Percentiles rank a stretch among this genome's conserved stretches.
Conservation (phyloP, 2,113 vertebrate genomes). For the Sporophila hypoxantha region DNA sequence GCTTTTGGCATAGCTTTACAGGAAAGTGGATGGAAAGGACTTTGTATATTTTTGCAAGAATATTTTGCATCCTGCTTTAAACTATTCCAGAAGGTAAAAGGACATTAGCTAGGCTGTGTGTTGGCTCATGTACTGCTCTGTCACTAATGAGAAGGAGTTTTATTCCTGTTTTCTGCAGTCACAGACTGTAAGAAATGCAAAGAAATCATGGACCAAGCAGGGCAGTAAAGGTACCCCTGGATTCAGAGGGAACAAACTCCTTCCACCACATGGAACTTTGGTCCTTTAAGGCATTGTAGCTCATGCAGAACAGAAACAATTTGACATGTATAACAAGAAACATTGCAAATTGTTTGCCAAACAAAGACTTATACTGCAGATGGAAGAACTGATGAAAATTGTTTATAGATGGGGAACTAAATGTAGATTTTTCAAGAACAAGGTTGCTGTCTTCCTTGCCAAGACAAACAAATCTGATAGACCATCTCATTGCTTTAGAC, state of each 20-base stretch:
- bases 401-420: conserved; percentile 44
- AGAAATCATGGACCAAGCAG: neutral
- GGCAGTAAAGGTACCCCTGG: neutral
- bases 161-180: neutral
- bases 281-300: neutral
- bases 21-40: neutral
- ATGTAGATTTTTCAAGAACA: conserved; percentile 31
- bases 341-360: conserved; percentile 39
- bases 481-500: conserved; percentile 30
- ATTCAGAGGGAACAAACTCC: neutral
- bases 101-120: neutral
- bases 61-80: conserved; percentile 24
- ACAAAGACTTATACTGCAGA: conserved; percentile 42
- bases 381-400: conserved; percentile 51
- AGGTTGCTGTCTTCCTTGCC: conserved; percentile 28
- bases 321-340: conserved; percentile 47
- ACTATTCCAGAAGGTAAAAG: conserved; percentile 29
- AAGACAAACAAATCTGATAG: conserved; percentile 49
- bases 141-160: neutral
- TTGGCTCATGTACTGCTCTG: neutral
- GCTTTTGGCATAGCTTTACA: conserved; percentile 10
- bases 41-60: conserved; percentile 16
- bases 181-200: neutral
- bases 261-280: neutral
- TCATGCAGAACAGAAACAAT: conserved; percentile 43